A percentile compares a stretch with the other conserved stretches of the same genome.
Conservation (phyloP, 2,113 vertebrate genomes). For the Hylia prasina region DNA sequence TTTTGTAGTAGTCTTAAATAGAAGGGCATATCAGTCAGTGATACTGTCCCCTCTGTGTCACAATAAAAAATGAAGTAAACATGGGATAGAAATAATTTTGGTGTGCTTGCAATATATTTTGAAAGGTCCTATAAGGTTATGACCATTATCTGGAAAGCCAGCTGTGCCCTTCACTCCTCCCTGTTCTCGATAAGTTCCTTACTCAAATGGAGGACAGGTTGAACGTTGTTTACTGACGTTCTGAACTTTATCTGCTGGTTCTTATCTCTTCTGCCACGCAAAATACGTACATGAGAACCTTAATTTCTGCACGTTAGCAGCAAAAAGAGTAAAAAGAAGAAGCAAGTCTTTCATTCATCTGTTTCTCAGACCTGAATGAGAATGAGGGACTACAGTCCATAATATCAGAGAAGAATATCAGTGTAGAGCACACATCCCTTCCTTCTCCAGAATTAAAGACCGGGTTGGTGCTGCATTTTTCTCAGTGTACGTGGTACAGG, state of each 20-base stretch:
- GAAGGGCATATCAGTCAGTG: neutral
- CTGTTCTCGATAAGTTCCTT: neutral
- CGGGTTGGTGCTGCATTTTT: neutral
- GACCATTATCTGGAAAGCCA: constrained; percentile 52
- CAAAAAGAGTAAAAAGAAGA: neutral
- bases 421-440: rapidly evolving
- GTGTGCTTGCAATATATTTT: neutral
- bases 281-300: neutral
- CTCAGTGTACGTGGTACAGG: neutral
- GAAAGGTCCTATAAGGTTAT: constrained; percentile 34
- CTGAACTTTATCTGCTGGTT: constrained; percentile 20
- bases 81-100: neutral
- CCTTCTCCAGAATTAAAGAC: neutral
- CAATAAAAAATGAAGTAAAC: neutral
- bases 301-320: constrained; percentile 25
- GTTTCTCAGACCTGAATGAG: neutral
- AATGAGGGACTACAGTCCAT: neutral
- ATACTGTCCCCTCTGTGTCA: neutral
- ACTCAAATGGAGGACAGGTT: neutral
- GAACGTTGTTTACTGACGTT: neutral
- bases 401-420: neutral
- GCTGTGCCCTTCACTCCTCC: constrained; percentile 18
- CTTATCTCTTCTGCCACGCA: constrained; percentile 1
- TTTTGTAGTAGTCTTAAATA: neutral
- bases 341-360: neutral